phyloP scores from a whole-genome alignment of 2,113 vertebrate species.

The Neolamprologus kungweensis region DNA sequence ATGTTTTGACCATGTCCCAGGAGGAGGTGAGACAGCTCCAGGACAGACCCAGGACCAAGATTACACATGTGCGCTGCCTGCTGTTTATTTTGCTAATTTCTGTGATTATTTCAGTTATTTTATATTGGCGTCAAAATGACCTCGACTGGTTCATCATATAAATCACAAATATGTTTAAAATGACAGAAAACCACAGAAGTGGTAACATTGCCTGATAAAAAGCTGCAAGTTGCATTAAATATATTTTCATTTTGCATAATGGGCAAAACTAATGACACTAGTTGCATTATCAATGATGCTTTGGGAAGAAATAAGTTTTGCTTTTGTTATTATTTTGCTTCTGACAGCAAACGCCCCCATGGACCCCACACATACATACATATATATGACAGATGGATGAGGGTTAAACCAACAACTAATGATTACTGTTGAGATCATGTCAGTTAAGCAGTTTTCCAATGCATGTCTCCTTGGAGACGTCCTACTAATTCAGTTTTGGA shows the following conservation, averaged over 20 bases:
- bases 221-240: not conserved
- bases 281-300: not conserved
- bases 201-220: not conserved
- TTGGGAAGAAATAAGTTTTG: not conserved
- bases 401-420: not conserved
- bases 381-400: not conserved
- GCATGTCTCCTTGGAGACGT: fast-evolving
- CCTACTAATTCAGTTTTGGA: not conserved
- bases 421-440: not conserved
- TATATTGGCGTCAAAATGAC: not conserved
- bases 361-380: fast-evolving
- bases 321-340: not conserved
- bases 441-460: not conserved
- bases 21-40: fast-evolving
- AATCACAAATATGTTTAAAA: fast-evolving
- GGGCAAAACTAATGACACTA: not conserved
- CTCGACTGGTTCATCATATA: fast-evolving
- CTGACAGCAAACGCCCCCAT: not conserved
- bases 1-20: not conserved
- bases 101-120: not conserved
- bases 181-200: not conserved
- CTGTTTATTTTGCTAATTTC: not conserved
- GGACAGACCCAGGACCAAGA: not conserved
- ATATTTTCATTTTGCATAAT: not conserved
- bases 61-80: fast-evolving